Percentiles rank a stretch among this genome's conserved stretches.
Evolutionary conservation across 2,113 vertebrate genomes (phyloP).

Genomic region (Danio rerio): GRCz12tu NC_133195.1:20479501-20480000

Average conservation of each 20-base stretch:
- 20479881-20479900: no score
- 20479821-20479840: no score
- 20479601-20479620: not conserved
- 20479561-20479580: not conserved
- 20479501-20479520: not conserved
- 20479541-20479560: not conserved
- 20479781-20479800: not conserved
- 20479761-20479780: not conserved
- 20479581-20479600: not conserved
- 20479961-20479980: no score
- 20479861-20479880: no score
- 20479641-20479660: not conserved
- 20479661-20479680: not conserved
- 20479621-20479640: not conserved
- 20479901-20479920: no score
- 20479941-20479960: no score
- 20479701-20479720: slow-evolving; percentile 10
- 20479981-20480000: no score
- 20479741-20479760: not conserved
- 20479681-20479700: not conserved
- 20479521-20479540: slow-evolving; percentile 1
- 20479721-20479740: not conserved
- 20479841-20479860: no score
- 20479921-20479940: no score
- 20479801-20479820: not conserved